These are phyloP conservation scores for Aproaerema taeniolella DNA, from an alignment of 2,888 invertebrate species.

Conservation along the genomic window DNA sequence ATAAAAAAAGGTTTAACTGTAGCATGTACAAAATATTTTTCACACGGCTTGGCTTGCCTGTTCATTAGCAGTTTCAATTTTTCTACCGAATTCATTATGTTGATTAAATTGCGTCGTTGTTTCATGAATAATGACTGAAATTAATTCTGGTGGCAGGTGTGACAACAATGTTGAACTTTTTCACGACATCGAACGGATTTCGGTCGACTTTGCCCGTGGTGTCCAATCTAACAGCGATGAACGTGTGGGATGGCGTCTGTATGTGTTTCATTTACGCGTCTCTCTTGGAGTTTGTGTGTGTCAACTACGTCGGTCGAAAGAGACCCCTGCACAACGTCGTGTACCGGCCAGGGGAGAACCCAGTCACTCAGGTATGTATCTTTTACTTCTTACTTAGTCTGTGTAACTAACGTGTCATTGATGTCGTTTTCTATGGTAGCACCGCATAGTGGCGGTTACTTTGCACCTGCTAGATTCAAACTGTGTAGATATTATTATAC, in stretches of 20 bases:
- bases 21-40: neutral
- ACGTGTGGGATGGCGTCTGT: constrained; percentile 97
- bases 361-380: constrained; percentile 88
- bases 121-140: neutral
- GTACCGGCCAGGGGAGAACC: constrained; percentile 93
- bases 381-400: constrained; percentile 13
- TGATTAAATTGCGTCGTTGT: neutral
- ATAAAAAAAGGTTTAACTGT: neutral
- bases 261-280: constrained; percentile 98
- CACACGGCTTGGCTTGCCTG: constrained; percentile 14
- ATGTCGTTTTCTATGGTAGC: constrained; percentile 33
- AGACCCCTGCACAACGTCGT: constrained; percentile 92
- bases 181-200: constrained; percentile 96
- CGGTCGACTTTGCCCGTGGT: constrained; percentile 95
- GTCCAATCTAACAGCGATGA: constrained; percentile 96
- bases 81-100: neutral
- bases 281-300: constrained; percentile 94
- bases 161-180: constrained; percentile 98
- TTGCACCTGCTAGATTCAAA: constrained; percentile 13
- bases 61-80: constrained; percentile 2
- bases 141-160: constrained; percentile 81
- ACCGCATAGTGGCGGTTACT: constrained; percentile 24
- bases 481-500: constrained; percentile 2
- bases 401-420: constrained; percentile 26
- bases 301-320: constrained; percentile 95